Conservation (phyloP, 92 coral and sea anemone species). For the Parazoanthus atlanticus region DNA sequence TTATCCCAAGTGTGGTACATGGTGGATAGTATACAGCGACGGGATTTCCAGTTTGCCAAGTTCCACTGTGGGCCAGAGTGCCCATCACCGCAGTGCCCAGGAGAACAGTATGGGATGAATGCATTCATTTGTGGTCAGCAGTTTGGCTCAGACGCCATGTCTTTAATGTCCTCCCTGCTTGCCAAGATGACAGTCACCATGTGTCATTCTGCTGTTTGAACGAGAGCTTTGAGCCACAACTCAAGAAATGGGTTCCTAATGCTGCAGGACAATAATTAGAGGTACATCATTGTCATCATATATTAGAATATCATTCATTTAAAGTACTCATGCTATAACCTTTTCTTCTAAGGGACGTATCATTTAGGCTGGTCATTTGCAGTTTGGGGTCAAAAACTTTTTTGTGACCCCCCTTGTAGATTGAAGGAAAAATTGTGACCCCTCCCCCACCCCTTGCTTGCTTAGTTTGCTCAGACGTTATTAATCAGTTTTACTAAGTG, state of each 20-base stretch:
- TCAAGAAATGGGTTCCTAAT: conserved; percentile 57
- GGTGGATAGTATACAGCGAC: conserved; percentile 55
- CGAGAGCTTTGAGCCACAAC: conserved; percentile 45
- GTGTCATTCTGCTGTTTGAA: conserved; percentile 50
- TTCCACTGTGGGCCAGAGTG: conserved; percentile 75
- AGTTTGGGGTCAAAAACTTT: no score
- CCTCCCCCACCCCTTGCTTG: no score
- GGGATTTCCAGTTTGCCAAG: conserved; percentile 51
- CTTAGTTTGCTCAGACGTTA: no score
- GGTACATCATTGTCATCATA: no score
- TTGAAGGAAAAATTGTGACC: no score
- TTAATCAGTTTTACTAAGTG: no score
- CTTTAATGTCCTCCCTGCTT: conserved; percentile 52
- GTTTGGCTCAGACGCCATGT: conserved; percentile 51
- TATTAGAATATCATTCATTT: no score
- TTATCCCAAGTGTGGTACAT: conserved; percentile 49
- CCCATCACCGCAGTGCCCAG: conserved; percentile 56
- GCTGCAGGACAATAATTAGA: neutral
- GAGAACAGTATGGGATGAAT: conserved; percentile 35
- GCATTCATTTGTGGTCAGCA: conserved; percentile 20
- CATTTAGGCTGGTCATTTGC: no score
- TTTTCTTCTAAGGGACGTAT: no score
- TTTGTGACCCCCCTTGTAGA: no score
- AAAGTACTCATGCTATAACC: no score
- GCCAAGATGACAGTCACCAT: conserved; percentile 15